phyloP scores from a whole-genome alignment of 35 echinoderm and acorn worm species.

The Chiridota heheva region DNA sequence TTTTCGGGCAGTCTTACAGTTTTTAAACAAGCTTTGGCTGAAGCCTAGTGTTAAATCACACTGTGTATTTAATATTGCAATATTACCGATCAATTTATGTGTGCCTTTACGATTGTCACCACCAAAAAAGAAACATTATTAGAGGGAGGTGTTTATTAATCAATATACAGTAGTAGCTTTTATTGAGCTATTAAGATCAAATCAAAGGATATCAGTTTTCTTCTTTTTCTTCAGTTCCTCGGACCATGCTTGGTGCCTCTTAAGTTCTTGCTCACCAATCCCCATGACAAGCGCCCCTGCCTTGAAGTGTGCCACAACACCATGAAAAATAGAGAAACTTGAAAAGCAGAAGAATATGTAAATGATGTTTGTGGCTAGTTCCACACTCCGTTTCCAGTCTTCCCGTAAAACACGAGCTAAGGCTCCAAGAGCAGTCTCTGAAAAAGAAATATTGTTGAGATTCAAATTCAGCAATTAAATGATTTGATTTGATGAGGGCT shows the following conservation, averaged over 20 bases:
- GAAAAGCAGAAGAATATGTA: conserved; percentile 99
- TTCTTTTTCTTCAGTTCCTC: conserved; percentile 96
- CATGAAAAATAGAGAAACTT: conserved; percentile 93
- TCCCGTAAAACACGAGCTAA: conserved; percentile 91
- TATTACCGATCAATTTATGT: no score
- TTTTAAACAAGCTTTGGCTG: no score
- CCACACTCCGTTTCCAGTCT: conserved; percentile 97
- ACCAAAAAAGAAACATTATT: no score
- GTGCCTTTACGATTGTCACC: no score
- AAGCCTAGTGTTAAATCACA: no score
- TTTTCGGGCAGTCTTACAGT: no score
- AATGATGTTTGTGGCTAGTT: conserved; percentile 97
- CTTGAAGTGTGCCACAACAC: conserved; percentile 93
- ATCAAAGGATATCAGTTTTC: conserved; percentile 99
- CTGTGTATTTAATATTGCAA: no score
- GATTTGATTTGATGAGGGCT: no score
- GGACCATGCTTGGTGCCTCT: conserved; percentile 78
- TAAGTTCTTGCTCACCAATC: conserved; percentile 90
- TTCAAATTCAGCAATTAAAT: not conserved
- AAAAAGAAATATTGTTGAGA: conserved; percentile 6
- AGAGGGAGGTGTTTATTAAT: no score
- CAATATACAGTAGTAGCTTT: no score
- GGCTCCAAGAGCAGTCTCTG: conserved; percentile 95
- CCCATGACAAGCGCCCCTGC: conserved; percentile 92
- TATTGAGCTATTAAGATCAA: no score